Percentiles rank a stretch among this genome's conserved stretches.
Evolutionary conservation across 2,888 invertebrate species (phyloP).

Genomic region (Tenthredo mesomela): DNA sequence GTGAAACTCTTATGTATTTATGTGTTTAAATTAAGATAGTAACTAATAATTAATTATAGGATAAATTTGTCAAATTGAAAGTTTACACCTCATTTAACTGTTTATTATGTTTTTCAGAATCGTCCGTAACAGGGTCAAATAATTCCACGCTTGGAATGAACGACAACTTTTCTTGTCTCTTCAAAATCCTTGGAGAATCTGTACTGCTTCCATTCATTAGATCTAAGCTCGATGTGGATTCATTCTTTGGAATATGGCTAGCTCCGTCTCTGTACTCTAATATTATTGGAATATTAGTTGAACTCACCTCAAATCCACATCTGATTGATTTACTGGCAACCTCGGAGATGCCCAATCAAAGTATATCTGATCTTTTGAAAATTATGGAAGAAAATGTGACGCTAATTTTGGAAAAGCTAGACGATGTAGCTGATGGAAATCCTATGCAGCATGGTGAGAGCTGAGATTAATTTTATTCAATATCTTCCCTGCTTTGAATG

Average conservation of each 20-base stretch:
- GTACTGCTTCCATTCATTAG: conserved; percentile 13
- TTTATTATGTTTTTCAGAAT: conserved; percentile 17
- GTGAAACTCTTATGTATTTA: not conserved
- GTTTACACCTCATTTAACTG: not conserved
- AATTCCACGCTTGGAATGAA: not conserved
- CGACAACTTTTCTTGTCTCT: conserved; percentile 9
- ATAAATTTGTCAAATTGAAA: not conserved
- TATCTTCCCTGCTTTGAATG: not conserved
- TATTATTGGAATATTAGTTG: conserved; percentile 19
- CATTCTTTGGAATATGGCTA: conserved; percentile 34
- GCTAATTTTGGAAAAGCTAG: conserved; percentile 18
- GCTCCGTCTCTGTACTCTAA: not conserved
- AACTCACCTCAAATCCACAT: conserved; percentile 11
- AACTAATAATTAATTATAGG: no score
- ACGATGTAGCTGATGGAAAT: not conserved
- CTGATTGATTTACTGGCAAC: conserved; percentile 14
- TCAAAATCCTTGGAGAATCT: not conserved
- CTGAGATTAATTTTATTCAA: not conserved
- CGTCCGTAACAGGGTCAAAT: not conserved
- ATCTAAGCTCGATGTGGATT: conserved; percentile 11
- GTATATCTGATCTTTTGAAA: conserved; percentile 36
- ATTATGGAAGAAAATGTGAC: conserved; percentile 21
- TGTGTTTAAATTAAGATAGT: not conserved
- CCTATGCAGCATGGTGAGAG: not conserved
- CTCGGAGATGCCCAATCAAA: not conserved